These are phyloP conservation scores for Canis aureus DNA, from an alignment of 2,113 vertebrate genomes.

Conservation along the genomic window DNA sequence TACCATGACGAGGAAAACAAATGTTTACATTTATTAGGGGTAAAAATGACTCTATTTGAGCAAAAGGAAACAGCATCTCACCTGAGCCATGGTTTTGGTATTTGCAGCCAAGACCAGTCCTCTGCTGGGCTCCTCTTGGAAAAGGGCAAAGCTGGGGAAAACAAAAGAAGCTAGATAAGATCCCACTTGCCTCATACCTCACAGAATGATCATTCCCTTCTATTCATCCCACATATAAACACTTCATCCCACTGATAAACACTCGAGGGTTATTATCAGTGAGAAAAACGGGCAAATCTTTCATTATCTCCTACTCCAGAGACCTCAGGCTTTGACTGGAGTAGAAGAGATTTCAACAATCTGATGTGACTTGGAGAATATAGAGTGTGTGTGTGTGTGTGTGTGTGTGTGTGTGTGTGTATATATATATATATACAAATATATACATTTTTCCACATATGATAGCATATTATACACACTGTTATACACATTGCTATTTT, in stretches of 20 bases:
- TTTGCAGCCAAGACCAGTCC: background rate
- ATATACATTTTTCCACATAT: background rate
- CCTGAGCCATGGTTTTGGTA: slow-evolving; percentile 74
- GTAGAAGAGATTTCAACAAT: background rate
- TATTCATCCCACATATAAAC: background rate
- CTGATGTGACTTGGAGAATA: background rate
- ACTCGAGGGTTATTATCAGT: background rate
- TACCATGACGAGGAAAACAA: slow-evolving; percentile 25
- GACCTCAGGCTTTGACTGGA: background rate
- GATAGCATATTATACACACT: background rate
- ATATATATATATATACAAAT: background rate
- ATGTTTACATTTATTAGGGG: background rate
- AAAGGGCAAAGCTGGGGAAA: slow-evolving; percentile 48
- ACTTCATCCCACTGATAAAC: background rate
- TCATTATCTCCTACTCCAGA: background rate
- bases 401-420: too few relatives aligned
- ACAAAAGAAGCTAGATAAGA: slow-evolving; percentile 46
- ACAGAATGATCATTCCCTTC: background rate
- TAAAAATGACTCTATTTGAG: slow-evolving; percentile 35
- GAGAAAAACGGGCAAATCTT: background rate
- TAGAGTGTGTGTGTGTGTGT: background rate
- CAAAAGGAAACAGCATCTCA: slow-evolving; percentile 59
- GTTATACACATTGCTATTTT: background rate
- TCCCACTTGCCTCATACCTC: background rate
- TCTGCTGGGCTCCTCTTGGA: slow-evolving; percentile 40